phyloP scores from a whole-genome alignment of 2,888 invertebrate species.

The Drosophila recens region DNA sequence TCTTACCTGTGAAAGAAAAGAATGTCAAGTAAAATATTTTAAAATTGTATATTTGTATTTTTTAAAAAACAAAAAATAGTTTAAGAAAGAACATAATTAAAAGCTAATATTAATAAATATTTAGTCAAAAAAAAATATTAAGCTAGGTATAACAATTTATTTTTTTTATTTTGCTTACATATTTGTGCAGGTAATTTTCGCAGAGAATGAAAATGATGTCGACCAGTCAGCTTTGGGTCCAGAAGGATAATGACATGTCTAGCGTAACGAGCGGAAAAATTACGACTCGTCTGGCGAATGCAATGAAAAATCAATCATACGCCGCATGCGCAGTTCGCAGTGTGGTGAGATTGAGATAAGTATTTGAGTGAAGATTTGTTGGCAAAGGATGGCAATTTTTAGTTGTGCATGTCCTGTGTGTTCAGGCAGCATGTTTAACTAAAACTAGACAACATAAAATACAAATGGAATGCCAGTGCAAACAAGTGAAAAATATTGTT shows the following conservation, averaged over 20 bases:
- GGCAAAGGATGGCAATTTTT: slow-evolving; percentile 46
- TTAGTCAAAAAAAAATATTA: too few relatives aligned
- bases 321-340: slow-evolving; percentile 76
- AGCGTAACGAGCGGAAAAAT: neutral
- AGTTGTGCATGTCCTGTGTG: slow-evolving; percentile 32
- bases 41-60: too few relatives aligned
- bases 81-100: too few relatives aligned
- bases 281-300: slow-evolving; percentile 5
- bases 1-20: too few relatives aligned
- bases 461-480: neutral
- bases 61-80: too few relatives aligned
- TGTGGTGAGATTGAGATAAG: slow-evolving; percentile 42
- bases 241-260: slow-evolving; percentile 18
- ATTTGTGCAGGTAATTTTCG: neutral
- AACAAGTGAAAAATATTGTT: slow-evolving; percentile 6
- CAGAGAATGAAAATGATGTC: neutral
- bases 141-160: too few relatives aligned
- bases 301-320: slow-evolving; percentile 77
- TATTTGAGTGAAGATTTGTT: slow-evolving; percentile 26
- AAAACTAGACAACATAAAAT: slow-evolving; percentile 12
- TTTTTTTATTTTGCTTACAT: slow-evolving; percentile 1
- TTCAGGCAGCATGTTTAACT: slow-evolving; percentile 27
- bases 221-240: slow-evolving; percentile 5
- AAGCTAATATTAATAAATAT: too few relatives aligned
- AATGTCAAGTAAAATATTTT: too few relatives aligned